Conservation (phyloP, 2,888 invertebrate species). For the Blastobasis adustella region DNA sequence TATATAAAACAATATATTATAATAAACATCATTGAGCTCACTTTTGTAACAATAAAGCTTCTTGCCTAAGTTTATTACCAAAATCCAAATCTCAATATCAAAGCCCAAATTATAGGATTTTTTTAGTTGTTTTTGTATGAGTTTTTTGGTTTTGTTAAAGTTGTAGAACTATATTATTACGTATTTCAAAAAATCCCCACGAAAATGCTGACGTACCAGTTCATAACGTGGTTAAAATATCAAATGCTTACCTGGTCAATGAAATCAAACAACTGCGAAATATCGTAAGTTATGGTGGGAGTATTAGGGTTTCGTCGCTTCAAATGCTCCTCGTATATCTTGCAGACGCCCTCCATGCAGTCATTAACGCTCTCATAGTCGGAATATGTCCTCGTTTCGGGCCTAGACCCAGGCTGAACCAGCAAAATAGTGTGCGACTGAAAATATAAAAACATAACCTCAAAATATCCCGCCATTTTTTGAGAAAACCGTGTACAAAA, state of each 20-base stretch:
- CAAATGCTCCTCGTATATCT: conserved; percentile 98
- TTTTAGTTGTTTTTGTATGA: no score
- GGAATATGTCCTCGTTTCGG: conserved; percentile 97
- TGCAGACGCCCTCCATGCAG: conserved; percentile 99
- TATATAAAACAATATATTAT: no score
- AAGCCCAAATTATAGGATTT: no score
- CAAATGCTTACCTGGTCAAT: conserved; percentile 84
- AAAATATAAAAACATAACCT: conserved; percentile 57
- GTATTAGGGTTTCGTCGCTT: conserved; percentile 96
- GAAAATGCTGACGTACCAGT: no score
- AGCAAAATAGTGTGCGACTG: conserved; percentile 97
- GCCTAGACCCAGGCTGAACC: conserved; percentile 94
- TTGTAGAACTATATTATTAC: no score
- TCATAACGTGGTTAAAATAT: neutral
- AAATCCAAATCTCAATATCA: no score
- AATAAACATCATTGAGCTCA: no score
- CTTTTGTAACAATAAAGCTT: no score
- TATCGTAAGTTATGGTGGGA: conserved; percentile 98
- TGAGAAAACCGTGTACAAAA: conserved; percentile 5
- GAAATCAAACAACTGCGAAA: conserved; percentile 98
- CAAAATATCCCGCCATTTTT: conserved; percentile 45
- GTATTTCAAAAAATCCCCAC: no score
- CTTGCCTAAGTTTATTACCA: no score
- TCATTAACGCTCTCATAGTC: conserved; percentile 99
- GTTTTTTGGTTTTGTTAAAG: no score